Evolutionary conservation across 2,797 vertebrate genomes (phyloP), one percentile per base, ranked within the genome.

Genomic region (Chaetophractus vellerosus): DNA sequence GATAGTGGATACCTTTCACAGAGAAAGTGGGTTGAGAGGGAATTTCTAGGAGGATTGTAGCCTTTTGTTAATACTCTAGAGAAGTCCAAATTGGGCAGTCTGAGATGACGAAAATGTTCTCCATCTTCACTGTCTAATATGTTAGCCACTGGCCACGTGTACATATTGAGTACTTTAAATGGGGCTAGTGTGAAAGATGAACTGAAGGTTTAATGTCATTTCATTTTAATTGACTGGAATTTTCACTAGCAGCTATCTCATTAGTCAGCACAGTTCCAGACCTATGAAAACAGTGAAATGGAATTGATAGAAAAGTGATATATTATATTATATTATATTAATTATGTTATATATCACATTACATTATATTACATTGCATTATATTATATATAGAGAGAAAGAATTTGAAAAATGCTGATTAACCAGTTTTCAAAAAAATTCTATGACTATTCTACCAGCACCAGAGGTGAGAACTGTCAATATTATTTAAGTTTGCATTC

Each of bases 371-470:
- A 38, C 23, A 74, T 33, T 79, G 26, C 23, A 74, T n/a, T 94
- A n/a, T 41, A 8, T 2, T 33, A 18, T 55, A 55, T 16, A 45
- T 9, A 45, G 45, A 45, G 4, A 66, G 57, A 55, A 64, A 88
- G 45, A 61, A 18, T 11, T 3, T 36, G 31, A 59, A 38, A 63
- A 66, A 50, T 50, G 2, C 0, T 0, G 2, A 36, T 23, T 45
- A 28, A 45, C 31, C 59, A 33, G 6, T 63, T 59, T 41, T 72
- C 8, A 2, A 8, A 64, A 36, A 74, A 7, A 0, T 4, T 26
- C 1, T 36, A 38, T 16, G 7, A 2, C 7, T 33, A 0, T n/a
- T 41, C 5, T 55, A 28, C 18, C 21, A 5, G 28, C 3, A 3
- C 4, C 0, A 50, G 9, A 28, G 33, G 15, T 9, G 26, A 24